Evolutionary conservation across 2,888 invertebrate species (phyloP).

Genomic region (Oxytorus armatus): DNA sequence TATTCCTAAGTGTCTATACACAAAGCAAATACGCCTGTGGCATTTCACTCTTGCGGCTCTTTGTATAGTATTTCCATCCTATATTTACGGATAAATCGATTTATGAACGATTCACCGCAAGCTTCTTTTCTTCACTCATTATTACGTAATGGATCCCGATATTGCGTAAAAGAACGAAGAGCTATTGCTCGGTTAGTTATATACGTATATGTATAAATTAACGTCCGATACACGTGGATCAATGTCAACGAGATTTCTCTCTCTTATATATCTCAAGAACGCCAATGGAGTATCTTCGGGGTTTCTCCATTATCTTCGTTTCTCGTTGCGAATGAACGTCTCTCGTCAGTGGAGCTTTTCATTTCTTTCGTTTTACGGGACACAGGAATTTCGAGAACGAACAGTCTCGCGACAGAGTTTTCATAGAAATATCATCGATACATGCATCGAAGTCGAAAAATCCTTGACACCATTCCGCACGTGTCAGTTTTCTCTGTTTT

Average conservation of each 20-base stretch:
- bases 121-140: constrained; percentile 8
- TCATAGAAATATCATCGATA: background rate
- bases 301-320: no score
- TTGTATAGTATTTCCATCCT: constrained; percentile 29
- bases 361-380: no score
- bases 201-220: no score
- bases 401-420: no score
- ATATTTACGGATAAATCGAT: constrained; percentile 9
- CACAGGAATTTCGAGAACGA: no score
- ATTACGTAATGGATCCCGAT: background rate
- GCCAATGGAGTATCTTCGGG: no score
- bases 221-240: background rate
- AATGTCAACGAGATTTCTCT: background rate
- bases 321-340: no score
- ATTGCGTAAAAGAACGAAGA: background rate
- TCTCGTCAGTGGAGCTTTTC: no score
- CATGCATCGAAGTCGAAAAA: background rate
- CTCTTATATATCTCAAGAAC: no score
- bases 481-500: constrained; percentile 4
- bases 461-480: background rate
- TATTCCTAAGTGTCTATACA: background rate
- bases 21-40: constrained; percentile 2
- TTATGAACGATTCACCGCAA: constrained; percentile 36
- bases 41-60: constrained; percentile 36
- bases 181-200: background rate